Conservation (phyloP, 2,888 invertebrate genomes). For the Lochmaea crataegi region DNA sequence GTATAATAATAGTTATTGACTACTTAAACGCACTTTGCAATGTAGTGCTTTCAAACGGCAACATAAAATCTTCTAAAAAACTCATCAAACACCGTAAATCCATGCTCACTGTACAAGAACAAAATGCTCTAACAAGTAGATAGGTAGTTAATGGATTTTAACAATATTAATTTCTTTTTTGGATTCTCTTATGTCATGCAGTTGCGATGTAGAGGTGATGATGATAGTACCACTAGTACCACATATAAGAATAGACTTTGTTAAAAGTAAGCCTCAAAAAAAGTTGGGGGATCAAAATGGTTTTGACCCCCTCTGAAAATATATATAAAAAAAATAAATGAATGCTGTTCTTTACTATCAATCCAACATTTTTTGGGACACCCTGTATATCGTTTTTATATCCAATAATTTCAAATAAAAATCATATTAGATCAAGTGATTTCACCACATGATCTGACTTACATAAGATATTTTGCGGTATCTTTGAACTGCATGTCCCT, state of each 20-base stretch:
- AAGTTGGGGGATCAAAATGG: no score
- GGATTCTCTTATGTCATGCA: neutral
- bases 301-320: no score
- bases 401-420: neutral
- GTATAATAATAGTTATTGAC: no score
- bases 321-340: no score
- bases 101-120: neutral
- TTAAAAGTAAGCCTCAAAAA: no score
- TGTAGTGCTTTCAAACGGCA: no score
- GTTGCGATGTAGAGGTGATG: neutral
- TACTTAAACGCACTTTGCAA: no score
- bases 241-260: no score
- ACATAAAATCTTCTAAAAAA: neutral
- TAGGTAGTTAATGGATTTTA: neutral
- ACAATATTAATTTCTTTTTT: neutral
- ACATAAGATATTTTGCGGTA: constrained; percentile 11
- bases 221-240: no score
- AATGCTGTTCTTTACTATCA: no score
- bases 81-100: neutral
- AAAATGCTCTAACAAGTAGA: neutral
- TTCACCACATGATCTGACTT: constrained; percentile 11
- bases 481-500: constrained; percentile 8
- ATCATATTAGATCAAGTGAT: constrained; percentile 9
- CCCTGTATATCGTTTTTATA: neutral
- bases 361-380: neutral